Conservation (phyloP, 2,888 invertebrate genomes). For the Pantelozetes paolii region DNA sequence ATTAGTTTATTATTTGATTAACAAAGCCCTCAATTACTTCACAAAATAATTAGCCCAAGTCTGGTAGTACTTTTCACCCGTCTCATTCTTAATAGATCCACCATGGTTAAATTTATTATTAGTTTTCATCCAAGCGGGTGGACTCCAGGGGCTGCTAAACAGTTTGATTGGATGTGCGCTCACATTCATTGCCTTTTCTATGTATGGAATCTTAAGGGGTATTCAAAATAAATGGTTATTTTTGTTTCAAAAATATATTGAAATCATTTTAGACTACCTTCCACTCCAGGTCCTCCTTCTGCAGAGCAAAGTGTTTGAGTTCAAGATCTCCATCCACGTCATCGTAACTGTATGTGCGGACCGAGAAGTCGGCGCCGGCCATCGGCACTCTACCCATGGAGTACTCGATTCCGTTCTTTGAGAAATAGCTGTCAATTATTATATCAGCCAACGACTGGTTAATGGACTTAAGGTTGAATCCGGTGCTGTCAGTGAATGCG, state of each 20-base stretch:
- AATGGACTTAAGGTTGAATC: constrained; percentile 67
- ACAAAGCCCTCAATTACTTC: constrained; percentile 59
- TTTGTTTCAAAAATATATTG: neutral
- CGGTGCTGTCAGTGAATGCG: constrained; percentile 68
- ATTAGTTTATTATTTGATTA: neutral
- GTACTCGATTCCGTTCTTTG: constrained; percentile 66
- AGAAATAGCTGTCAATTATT: constrained; percentile 57
- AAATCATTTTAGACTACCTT: constrained; percentile 58
- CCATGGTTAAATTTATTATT: constrained; percentile 57
- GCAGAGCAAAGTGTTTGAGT: constrained; percentile 63
- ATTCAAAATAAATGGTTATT: neutral
- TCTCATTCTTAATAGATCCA: constrained; percentile 51
- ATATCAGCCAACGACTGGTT: constrained; percentile 57
- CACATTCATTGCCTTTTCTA: constrained; percentile 50
- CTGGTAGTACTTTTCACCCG: constrained; percentile 61
- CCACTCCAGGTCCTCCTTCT: constrained; percentile 64
- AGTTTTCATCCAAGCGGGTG: constrained; percentile 60
- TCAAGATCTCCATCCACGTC: constrained; percentile 58
- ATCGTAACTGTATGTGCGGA: constrained; percentile 72
- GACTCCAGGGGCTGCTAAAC: constrained; percentile 58
- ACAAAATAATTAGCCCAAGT: constrained; percentile 75
- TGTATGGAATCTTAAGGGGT: constrained; percentile 53
- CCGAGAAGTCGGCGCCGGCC: constrained; percentile 81
- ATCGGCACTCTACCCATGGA: constrained; percentile 75
- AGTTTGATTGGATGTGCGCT: constrained; percentile 51